Evolutionary conservation across 2,113 vertebrate genomes (phyloP).

Genomic region (Irena cyanogastra): DNA sequence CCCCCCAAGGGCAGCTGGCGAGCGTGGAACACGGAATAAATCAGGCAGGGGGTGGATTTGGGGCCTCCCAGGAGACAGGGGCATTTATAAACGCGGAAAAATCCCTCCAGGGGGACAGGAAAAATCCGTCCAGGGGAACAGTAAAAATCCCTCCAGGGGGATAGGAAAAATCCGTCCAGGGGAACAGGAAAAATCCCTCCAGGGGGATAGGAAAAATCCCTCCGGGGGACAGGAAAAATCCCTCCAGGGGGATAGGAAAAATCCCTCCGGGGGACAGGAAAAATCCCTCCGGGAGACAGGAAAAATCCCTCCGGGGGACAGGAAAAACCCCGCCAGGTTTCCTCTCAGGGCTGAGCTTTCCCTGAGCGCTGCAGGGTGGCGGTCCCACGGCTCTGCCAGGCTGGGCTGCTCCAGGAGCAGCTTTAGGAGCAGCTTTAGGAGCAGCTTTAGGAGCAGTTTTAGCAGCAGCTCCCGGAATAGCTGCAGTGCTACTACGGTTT

Average conservation of each 20-base stretch:
- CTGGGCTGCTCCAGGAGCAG: neutral
- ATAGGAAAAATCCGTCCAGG: no score
- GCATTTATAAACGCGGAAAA: neutral
- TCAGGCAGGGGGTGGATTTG: neutral
- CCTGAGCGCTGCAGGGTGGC: accelerated
- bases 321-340: no score
- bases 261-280: no score
- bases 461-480: neutral
- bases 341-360: neutral
- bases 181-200: no score
- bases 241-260: no score
- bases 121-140: no score
- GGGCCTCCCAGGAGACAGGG: neutral
- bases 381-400: neutral
- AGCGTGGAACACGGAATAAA: accelerated
- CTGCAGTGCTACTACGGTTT: constrained; percentile 1
- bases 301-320: no score
- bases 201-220: no score
- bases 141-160: no score
- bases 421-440: neutral
- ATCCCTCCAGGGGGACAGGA: no score
- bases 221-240: no score
- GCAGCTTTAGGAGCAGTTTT: neutral
- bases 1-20: neutral
- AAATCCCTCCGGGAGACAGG: no score